Evolutionary conservation across 2,113 vertebrate genomes (phyloP), one percentile per base, ranked within the genome.

Genomic region (Elephas maximus): DNA sequence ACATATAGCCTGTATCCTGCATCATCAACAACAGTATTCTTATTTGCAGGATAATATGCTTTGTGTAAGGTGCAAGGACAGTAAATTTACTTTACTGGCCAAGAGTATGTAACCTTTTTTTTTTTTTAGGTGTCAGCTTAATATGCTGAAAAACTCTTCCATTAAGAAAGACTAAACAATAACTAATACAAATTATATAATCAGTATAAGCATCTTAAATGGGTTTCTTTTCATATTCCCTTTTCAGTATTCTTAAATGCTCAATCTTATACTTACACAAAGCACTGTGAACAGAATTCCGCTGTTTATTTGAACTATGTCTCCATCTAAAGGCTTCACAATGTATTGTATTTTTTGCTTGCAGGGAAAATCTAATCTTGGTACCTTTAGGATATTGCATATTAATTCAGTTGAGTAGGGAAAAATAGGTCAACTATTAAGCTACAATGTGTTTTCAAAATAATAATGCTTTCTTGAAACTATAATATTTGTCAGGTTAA

Each of bases 301-400:
- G 62, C n/a, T 92, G 91, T 98, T 99, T 99, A 95, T 98, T 98
- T 99, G 99, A 99, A 98, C 99, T 99, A 99, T 99, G 99, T 99
- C 99, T 99, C 99, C 99, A 99, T 99, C 99, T 99, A 99, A 99
- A 99, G 99, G 99, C 92, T 97, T 97, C 69, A 71, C 6, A 53
- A 79, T 95, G 98, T 97, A 98, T 69, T 98, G 95, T 98, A 79
- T 76, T 79, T 85, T 97, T 96, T 69, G 44, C 76, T 97, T 96
- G 77, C 83, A 82, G 73, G 76, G 77, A 93, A 97, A 95, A 85
- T 41, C 79, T 94, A 37, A 96, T 69, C 15, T 87, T 67, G 60
- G 79, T 77, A 28, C 57, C 86, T 88, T 96, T 62, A 93, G 48
- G 82, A 97, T 9, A 63, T 2, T 69, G 81, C 60, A 74, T 91